Percentiles rank a stretch among this genome's conserved stretches.
Evolutionary conservation across 2,888 invertebrate genomes (phyloP).

Genomic region (Cerastoderma edule): DNA sequence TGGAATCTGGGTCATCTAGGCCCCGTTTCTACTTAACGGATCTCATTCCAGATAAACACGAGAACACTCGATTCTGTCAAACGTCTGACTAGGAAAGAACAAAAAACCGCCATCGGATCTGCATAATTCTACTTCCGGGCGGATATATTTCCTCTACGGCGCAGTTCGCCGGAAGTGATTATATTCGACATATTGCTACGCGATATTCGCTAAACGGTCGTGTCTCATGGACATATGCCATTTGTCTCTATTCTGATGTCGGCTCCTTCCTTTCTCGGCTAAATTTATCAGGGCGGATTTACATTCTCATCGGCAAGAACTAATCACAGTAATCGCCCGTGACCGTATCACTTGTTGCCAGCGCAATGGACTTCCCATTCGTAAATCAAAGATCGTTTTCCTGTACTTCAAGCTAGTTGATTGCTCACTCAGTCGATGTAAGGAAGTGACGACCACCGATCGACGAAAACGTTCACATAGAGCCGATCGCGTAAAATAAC

Average conservation of each 20-base stretch:
- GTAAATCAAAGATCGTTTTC: slow-evolving; percentile 34
- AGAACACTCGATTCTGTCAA: neutral
- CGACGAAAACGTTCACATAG: no score
- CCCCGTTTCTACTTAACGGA: no score
- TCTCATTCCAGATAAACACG: no score
- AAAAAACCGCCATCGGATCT: slow-evolving; percentile 11
- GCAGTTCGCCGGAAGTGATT: slow-evolving; percentile 52
- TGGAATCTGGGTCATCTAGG: no score
- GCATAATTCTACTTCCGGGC: slow-evolving; percentile 44
- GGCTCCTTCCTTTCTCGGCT: slow-evolving; percentile 38
- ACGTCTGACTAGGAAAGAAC: slow-evolving; percentile 2
- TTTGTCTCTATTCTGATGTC: slow-evolving; percentile 50
- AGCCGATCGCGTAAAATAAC: no score
- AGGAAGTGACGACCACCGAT: no score
- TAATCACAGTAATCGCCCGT: slow-evolving; percentile 7
- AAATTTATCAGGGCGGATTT: slow-evolving; percentile 44
- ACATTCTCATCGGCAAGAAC: slow-evolving; percentile 28
- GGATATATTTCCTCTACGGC: slow-evolving; percentile 42
- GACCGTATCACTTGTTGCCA: slow-evolving; percentile 40
- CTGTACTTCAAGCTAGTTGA: slow-evolving; percentile 9
- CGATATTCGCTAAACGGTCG: slow-evolving; percentile 35
- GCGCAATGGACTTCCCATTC: slow-evolving; percentile 36
- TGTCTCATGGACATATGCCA: slow-evolving; percentile 46
- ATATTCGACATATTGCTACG: slow-evolving; percentile 41
- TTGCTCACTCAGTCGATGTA: slow-evolving; percentile 3